These are phyloP conservation scores for Phyllopteryx taeniolatus DNA, from an alignment of 2,113 vertebrate species.

Conservation along the genomic window DNA sequence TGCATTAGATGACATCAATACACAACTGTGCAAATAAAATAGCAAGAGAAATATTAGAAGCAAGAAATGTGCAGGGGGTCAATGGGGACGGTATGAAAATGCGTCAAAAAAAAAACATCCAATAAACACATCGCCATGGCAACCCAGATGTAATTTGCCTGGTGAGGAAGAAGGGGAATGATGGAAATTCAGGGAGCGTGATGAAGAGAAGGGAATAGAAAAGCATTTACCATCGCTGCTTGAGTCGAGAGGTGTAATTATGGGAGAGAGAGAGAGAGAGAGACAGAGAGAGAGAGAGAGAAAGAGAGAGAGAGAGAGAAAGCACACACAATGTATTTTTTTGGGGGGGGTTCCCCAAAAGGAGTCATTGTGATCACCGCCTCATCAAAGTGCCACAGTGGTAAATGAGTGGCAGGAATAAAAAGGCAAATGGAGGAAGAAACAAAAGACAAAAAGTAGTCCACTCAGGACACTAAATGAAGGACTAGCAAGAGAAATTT, in stretches of 20 bases:
- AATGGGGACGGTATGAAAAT: slow-evolving; percentile 36
- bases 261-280: slow-evolving; percentile 41
- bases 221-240: slow-evolving; percentile 78
- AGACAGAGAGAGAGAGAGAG: slow-evolving; percentile 49
- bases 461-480: background rate
- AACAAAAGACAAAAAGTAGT: background rate
- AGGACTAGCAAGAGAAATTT: background rate
- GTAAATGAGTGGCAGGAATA: background rate
- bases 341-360: background rate
- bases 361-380: background rate
- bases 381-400: slow-evolving; percentile 1
- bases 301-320: slow-evolving; percentile 41
- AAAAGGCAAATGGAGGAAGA: background rate
- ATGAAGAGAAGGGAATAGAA: slow-evolving; percentile 65
- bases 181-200: slow-evolving; percentile 54
- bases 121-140: slow-evolving; percentile 78
- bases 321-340: background rate
- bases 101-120: slow-evolving; percentile 66
- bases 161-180: slow-evolving; percentile 61
- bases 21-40: slow-evolving; percentile 7
- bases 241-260: slow-evolving; percentile 81
- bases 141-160: slow-evolving; percentile 75
- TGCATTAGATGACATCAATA: slow-evolving; percentile 29
- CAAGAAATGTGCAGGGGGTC: slow-evolving; percentile 1
- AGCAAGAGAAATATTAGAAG: slow-evolving; percentile 11